Evolutionary conservation across 2,888 invertebrate genomes (phyloP).

Genomic region (Lathronympha strigana): DNA sequence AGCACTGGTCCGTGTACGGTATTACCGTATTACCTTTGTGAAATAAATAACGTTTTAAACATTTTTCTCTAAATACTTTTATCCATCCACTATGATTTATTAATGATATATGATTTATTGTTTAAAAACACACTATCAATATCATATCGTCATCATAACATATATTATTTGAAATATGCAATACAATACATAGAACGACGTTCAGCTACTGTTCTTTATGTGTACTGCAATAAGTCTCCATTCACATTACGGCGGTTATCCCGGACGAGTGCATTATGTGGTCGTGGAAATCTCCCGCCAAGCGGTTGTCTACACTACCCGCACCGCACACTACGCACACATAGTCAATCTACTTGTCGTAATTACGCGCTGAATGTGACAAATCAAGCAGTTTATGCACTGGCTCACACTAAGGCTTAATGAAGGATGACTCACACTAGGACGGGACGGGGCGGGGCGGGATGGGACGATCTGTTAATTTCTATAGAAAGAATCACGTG

Average conservation of each 20-base stretch:
- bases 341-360: background rate
- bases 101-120: no score
- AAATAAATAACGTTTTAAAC: no score
- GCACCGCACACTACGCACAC: slow-evolving; percentile 16
- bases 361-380: slow-evolving; percentile 12
- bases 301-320: slow-evolving; percentile 32
- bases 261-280: slow-evolving; percentile 41
- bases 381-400: background rate
- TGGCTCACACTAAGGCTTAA: background rate
- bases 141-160: background rate
- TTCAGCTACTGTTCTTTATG: slow-evolving; percentile 11
- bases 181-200: background rate
- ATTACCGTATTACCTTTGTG: no score
- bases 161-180: background rate
- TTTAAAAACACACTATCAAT: no score
- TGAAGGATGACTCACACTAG: no score
- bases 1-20: no score
- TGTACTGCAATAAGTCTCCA: slow-evolving; percentile 28
- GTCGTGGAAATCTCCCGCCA: slow-evolving; percentile 40
- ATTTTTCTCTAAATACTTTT: no score
- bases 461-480: no score
- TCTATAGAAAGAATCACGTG: no score
- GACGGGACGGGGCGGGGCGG: no score
- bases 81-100: no score
- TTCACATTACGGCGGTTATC: slow-evolving; percentile 43